Evolutionary conservation across 2,797 vertebrate genomes (phyloP).

Genomic region (Poecilia gillii): DNA sequence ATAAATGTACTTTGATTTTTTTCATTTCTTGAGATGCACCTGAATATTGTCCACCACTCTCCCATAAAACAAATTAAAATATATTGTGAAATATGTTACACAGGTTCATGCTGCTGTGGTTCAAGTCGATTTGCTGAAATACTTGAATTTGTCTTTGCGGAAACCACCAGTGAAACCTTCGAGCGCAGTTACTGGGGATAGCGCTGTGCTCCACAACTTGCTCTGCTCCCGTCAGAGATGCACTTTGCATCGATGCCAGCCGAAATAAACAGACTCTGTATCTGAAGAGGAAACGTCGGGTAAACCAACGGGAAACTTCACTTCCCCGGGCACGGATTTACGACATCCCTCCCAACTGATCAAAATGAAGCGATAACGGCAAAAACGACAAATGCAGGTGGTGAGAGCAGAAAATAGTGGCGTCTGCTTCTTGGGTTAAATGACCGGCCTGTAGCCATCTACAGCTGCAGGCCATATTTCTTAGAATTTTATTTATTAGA

Average conservation of each 20-base stretch:
- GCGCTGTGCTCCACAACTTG: background rate
- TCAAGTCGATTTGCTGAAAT: background rate
- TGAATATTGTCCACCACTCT: background rate
- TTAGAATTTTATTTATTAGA: slow-evolving; percentile 61
- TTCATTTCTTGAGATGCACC: background rate
- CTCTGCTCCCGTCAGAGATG: background rate
- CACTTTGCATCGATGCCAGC: background rate
- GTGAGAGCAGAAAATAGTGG: background rate
- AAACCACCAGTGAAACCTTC: background rate
- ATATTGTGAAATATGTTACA: background rate
- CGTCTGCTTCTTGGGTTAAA: slow-evolving; percentile 8
- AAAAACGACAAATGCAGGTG: slow-evolving; percentile 11
- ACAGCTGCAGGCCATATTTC: slow-evolving; percentile 37
- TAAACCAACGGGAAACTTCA: slow-evolving; percentile 47
- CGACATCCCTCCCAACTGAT: background rate
- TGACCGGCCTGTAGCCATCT: slow-evolving; percentile 44
- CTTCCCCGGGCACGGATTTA: slow-evolving; percentile 32
- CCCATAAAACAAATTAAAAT: background rate
- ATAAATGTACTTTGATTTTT: background rate
- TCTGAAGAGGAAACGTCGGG: slow-evolving; percentile 37
- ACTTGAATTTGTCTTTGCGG: background rate
- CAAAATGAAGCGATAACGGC: slow-evolving; percentile 11
- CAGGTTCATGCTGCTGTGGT: background rate
- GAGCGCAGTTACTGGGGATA: background rate
- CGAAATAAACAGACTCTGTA: slow-evolving; percentile 15